Conservation (phyloP, 2,888 invertebrate species). For the Stenichneumon culpator region DNA sequence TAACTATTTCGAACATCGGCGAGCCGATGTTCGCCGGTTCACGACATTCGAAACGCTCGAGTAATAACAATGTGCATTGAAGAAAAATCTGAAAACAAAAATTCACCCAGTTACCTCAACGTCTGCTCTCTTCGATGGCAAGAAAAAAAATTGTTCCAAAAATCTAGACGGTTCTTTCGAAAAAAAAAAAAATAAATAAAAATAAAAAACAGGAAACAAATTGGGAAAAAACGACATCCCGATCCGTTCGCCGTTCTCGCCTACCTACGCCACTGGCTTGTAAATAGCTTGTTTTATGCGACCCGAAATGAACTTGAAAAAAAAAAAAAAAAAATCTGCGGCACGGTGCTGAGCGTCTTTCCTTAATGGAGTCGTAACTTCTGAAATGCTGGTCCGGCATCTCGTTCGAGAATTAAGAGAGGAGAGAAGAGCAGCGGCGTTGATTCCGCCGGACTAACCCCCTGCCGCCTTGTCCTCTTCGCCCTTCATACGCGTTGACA, state of each 20-base stretch:
- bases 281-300: conserved; percentile 83
- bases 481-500: conserved; percentile 64
- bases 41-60: too few relatives aligned
- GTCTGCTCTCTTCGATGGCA: neutral
- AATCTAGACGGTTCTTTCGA: neutral
- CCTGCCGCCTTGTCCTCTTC: conserved; percentile 33
- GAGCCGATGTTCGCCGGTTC: too few relatives aligned
- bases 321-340: conserved; percentile 71
- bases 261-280: conserved; percentile 78
- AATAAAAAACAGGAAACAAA: too few relatives aligned
- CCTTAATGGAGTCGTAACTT: conserved; percentile 84
- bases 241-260: conserved; percentile 8
- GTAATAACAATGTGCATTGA: neutral
- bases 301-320: conserved; percentile 79
- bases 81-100: neutral
- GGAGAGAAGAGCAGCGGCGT: conserved; percentile 45
- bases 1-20: too few relatives aligned
- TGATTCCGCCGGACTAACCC: conserved; percentile 40
- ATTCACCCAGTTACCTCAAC: neutral
- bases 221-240: too few relatives aligned
- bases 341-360: conserved; percentile 64
- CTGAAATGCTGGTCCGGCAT: conserved; percentile 66
- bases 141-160: neutral
- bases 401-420: conserved; percentile 42
- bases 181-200: neutral